These are phyloP conservation scores for Thecophora atra DNA, from an alignment of 2,888 invertebrate genomes.

Conservation along the genomic window DNA sequence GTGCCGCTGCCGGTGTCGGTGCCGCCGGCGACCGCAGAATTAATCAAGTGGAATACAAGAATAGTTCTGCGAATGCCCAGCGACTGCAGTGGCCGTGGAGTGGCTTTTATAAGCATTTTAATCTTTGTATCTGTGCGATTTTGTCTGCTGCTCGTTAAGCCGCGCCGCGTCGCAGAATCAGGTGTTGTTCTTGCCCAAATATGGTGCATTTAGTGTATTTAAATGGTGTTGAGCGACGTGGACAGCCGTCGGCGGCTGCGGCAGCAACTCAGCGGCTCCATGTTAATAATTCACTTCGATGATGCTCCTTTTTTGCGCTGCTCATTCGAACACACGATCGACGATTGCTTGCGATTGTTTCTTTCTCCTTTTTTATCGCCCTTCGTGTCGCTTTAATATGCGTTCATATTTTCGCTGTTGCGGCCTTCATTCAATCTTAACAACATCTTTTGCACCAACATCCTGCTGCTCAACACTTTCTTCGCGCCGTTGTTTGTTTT, in stretches of 20 bases:
- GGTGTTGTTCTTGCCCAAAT: conserved; percentile 5
- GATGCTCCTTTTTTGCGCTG: too few species aligned
- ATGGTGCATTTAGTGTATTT: neutral
- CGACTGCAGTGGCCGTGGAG: conserved; percentile 17
- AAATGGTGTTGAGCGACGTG: neutral
- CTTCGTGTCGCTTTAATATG: conserved; percentile 1
- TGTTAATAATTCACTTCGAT: neutral
- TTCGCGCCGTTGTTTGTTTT: conserved; percentile 19
- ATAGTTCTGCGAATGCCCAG: conserved; percentile 34
- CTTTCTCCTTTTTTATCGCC: neutral
- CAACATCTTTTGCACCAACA: conserved; percentile 34
- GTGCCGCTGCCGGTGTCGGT: conserved; percentile 6
- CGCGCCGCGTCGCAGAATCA: neutral
- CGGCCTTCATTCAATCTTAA: conserved; percentile 35
- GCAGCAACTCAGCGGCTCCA: neutral
- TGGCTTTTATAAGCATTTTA: neutral
- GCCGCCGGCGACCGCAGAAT: conserved; percentile 33
- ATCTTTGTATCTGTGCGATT: neutral
- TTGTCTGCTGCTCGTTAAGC: neutral
- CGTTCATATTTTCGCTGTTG: neutral
- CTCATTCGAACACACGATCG: too few species aligned
- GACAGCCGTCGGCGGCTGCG: neutral
- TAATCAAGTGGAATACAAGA: conserved; percentile 32
- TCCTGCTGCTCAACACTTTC: conserved; percentile 36
- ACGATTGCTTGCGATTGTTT: neutral